phyloP scores from a whole-genome alignment of 2,888 invertebrate genomes.

The Ectemnius lituratus region DNA sequence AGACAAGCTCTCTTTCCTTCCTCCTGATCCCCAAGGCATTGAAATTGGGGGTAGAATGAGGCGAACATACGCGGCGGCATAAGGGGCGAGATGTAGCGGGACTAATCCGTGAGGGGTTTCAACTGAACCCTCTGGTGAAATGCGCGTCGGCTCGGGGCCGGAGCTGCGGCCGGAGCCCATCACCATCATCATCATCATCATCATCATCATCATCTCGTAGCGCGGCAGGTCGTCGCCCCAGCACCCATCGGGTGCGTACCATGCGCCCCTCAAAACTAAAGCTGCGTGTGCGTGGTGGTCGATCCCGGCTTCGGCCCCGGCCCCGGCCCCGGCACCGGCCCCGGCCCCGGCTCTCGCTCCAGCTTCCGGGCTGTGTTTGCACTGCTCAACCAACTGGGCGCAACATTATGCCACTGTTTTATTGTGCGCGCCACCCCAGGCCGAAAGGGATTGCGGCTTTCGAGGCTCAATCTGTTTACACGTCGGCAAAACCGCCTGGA shows the following conservation, averaged over 20 bases:
- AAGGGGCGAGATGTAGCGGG: conserved; percentile 77
- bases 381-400: conserved; percentile 70
- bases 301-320: conserved; percentile 39
- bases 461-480: conserved; percentile 59
- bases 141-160: no score
- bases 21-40: conserved; percentile 20
- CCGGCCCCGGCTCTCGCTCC: no score
- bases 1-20: not conserved
- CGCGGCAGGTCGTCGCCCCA: no score
- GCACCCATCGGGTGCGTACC: conserved; percentile 5
- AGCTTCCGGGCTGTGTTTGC: conserved; percentile 62
- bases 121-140: not conserved
- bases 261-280: conserved; percentile 49
- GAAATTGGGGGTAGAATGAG: conserved; percentile 49
- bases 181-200: no score
- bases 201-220: no score
- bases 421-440: conserved; percentile 69
- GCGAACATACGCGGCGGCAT: conserved; percentile 74
- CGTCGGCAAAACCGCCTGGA: conserved; percentile 47
- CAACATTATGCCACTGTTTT: conserved; percentile 73
- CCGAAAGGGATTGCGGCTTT: conserved; percentile 52
- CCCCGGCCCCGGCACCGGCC: no score
- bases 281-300: conserved; percentile 58
- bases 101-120: conserved; percentile 71
- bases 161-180: no score